Percentiles rank a stretch among this genome's conserved stretches.
Conservation (phyloP, 2,888 invertebrate species). For the Hydropsyche betteni region DNA sequence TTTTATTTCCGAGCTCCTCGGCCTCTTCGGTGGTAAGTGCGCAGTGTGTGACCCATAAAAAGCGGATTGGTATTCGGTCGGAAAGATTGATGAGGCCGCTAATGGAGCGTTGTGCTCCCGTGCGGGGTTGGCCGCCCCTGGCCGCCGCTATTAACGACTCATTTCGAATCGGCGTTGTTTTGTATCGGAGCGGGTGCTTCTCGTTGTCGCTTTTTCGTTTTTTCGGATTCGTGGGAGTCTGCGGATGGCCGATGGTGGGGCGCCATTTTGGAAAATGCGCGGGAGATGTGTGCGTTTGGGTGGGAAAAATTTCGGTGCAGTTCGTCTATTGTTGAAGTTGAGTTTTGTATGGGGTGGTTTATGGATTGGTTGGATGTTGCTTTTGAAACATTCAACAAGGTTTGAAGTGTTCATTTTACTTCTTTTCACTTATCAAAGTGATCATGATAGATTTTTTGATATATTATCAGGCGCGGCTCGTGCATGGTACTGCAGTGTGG, state of each 20-base stretch:
- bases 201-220: background rate
- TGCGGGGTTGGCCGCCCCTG: constrained; percentile 35
- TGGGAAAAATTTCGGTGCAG: background rate
- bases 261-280: constrained; percentile 15
- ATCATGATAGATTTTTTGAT: too few relatives aligned
- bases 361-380: too few relatives aligned
- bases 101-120: constrained; percentile 39
- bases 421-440: too few relatives aligned
- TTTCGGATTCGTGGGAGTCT: too few relatives aligned
- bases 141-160: constrained; percentile 37
- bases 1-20: background rate
- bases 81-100: constrained; percentile 39
- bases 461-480: too few relatives aligned
- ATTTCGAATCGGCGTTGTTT: constrained; percentile 31
- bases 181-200: background rate
- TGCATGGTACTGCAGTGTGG: too few relatives aligned
- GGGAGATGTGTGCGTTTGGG: background rate
- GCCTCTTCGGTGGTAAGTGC: background rate
- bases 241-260: background rate
- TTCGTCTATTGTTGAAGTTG: too few relatives aligned
- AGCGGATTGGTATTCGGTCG: constrained; percentile 40
- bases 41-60: constrained; percentile 37
- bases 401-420: too few relatives aligned
- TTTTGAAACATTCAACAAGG: too few relatives aligned
- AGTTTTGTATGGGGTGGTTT: too few relatives aligned